phyloP scores from a whole-genome alignment of 2,113 vertebrate species.

The Toxotes jaculatrix region DNA sequence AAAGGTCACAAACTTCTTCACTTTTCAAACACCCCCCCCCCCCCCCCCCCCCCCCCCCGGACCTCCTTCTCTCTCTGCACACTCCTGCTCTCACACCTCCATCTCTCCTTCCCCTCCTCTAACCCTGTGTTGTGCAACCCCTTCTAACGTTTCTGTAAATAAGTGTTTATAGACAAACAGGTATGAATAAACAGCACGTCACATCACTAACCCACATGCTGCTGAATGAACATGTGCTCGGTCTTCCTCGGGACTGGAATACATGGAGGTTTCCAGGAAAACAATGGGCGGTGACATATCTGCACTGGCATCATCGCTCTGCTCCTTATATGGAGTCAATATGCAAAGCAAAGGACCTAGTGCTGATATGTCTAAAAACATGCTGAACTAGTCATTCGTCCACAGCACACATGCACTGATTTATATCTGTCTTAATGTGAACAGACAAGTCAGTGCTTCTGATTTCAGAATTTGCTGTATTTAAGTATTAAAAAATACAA shows the following conservation, averaged over 20 bases:
- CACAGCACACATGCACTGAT: not conserved
- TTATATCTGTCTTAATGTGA: not conserved
- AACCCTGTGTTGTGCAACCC: conserved; percentile 44
- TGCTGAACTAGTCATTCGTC: not conserved
- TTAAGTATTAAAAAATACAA: not conserved
- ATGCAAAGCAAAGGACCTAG: not conserved
- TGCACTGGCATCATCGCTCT: not conserved
- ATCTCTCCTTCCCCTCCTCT: not conserved
- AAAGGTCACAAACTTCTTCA: conserved; percentile 16
- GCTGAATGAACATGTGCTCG: conserved; percentile 8
- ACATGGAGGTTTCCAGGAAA: conserved; percentile 55
- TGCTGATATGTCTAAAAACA: conserved; percentile 3
- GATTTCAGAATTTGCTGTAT: not conserved
- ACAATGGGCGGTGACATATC: conserved; percentile 2
- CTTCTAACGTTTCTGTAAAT: conserved; percentile 59
- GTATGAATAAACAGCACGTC: conserved; percentile 5
- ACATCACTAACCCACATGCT: not conserved
- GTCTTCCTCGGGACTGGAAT: not conserved
- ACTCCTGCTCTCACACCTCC: not conserved
- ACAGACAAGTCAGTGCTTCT: not conserved
- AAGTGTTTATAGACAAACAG: conserved; percentile 30
- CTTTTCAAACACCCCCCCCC: conserved; percentile 11
- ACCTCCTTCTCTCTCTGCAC: not conserved
- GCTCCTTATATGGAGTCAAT: conserved; percentile 33
- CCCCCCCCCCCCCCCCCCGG: not conserved